Base-by-base conservation (phyloP, 2,888 invertebrate species). In the Caenorhabditis sp. region DNA sequence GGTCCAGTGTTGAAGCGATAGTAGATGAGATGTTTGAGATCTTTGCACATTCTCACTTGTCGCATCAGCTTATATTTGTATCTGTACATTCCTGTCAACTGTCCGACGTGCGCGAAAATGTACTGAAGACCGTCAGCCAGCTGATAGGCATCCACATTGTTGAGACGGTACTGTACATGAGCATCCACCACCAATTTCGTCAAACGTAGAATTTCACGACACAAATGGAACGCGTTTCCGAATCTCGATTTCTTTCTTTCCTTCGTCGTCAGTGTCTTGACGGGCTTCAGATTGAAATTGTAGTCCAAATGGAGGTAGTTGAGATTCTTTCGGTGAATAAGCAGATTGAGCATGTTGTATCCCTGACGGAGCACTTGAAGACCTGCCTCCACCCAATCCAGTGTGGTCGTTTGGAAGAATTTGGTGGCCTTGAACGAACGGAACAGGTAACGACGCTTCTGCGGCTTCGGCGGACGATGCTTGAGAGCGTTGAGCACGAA, bases 301-400 rank as follows among this genome's bases (percentile, higher is more conserved):
- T 99, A 99, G 91, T 99, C 99, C 90, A 99, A 92, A 92, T 99
- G 99, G 30, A 99, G 92, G 89, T 99, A 99, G 90, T 99, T 99
- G 74, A 99, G 92, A 91, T 99, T 99, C 91, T 99, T 99, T 78
- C 99, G 93, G 90, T 99, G 99, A 89, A 99, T 99, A 81, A 99
- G 92, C 77, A 99, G 92, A 90, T 99, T 99, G 79, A 99, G 91
- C 99, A 99, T 99, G 90, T 99, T 99, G 91, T 99, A 99, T 2
- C 99, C 99, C 90, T 99, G 99, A 0, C 98, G 92, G 89, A 99
- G 98, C 11, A 87, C 90, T 91, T 99, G 99, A 46, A 99, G 91
- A 4, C 99, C 99, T 11, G 96, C 97, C 91, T 99, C 99, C 2
- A 99, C 99, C 99, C 99, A 99, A 91, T 99, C 99, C 83, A 99